Evolutionary conservation across 37 sponge, comb jelly and placozoan species (phyloP).

Genomic region (Spongilla lacustris): DNA sequence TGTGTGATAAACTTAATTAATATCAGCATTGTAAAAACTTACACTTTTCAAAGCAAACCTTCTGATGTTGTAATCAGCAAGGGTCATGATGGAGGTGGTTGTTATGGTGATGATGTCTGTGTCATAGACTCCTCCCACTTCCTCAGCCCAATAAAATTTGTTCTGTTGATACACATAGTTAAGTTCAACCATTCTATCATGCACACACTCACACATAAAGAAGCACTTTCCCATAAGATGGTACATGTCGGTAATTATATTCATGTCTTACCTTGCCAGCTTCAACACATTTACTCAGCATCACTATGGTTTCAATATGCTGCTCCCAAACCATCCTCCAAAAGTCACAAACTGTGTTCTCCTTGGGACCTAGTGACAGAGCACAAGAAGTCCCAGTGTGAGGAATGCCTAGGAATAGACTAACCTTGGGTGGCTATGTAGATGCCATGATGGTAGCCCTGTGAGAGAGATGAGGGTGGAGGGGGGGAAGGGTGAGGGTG

Average conservation of each 20-base stretch:
- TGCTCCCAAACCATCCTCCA: constrained; percentile 79
- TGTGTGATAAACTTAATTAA: not conserved
- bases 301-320: constrained; percentile 55
- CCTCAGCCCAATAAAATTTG: constrained; percentile 93
- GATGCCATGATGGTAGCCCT: constrained; percentile 70
- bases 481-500: no score
- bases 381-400: not conserved
- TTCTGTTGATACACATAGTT: constrained; percentile 10
- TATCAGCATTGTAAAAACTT: constrained; percentile 8
- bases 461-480: not conserved
- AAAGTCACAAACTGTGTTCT: constrained; percentile 58
- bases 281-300: constrained; percentile 63
- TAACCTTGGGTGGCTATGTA: constrained; percentile 87
- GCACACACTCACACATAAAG: no score
- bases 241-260: not conserved
- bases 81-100: constrained; percentile 41
- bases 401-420: not conserved
- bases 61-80: constrained; percentile 79
- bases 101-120: constrained; percentile 44
- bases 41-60: constrained; percentile 57
- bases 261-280: constrained; percentile 64
- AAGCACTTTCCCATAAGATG: not conserved
- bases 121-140: constrained; percentile 54
- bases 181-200: not conserved
- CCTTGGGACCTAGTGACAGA: constrained; percentile 36